Evolutionary conservation across 2,888 invertebrate species (phyloP).

Genomic region (Acleris holmiana): DNA sequence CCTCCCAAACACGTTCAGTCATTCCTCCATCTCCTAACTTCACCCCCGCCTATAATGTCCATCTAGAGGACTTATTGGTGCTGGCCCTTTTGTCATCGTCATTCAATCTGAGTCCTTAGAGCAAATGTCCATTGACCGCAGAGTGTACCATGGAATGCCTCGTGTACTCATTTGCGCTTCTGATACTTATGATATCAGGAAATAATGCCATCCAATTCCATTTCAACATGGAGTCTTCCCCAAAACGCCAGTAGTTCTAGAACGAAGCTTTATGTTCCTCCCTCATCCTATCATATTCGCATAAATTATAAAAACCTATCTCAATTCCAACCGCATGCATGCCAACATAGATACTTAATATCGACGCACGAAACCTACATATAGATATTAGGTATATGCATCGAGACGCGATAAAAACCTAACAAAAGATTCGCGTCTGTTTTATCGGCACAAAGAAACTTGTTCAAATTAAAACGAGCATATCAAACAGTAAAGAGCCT

Average conservation of each 20-base stretch:
- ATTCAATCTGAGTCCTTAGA: no score
- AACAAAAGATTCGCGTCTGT: conserved; percentile 41
- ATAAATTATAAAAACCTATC: conserved; percentile 9
- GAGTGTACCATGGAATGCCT: no score
- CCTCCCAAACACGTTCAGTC: no score
- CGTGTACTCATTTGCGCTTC: no score
- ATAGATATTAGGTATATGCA: conserved; percentile 13
- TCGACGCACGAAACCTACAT: conserved; percentile 7
- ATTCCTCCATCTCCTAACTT: no score
- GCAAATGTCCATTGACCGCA: no score
- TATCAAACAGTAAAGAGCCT: conserved; percentile 49
- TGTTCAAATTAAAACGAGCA: conserved; percentile 45
- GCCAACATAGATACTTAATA: conserved; percentile 10
- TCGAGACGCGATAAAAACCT: conserved; percentile 27
- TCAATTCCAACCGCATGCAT: conserved; percentile 5
- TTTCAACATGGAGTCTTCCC: no score
- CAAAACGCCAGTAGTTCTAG: background rate
- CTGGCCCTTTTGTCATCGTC: no score
- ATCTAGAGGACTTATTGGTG: no score
- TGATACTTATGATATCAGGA: no score
- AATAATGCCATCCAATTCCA: no score
- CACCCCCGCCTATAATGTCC: no score
- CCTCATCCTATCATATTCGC: background rate
- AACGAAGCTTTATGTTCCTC: background rate
- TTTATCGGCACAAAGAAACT: conserved; percentile 46